These are phyloP conservation scores for Vulpes ferrilata DNA, from an alignment of 2,113 vertebrate genomes.

Conservation along the genomic window DNA sequence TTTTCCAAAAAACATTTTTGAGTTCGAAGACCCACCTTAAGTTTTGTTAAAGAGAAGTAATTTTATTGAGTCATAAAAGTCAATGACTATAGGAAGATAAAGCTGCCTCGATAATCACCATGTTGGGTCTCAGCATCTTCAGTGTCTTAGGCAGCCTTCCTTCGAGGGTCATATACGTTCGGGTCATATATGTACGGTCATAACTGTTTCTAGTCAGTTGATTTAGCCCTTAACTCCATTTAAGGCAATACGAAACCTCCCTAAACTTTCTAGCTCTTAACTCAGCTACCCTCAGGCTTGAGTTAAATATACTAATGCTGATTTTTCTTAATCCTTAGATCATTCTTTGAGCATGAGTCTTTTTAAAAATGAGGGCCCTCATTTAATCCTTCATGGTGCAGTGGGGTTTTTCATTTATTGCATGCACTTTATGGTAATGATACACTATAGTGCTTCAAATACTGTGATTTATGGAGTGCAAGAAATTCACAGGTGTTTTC, in stretches of 20 bases:
- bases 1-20: not conserved
- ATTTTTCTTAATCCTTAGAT: not conserved
- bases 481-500: conserved; percentile 62
- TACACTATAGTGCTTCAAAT: conserved; percentile 10
- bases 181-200: no score
- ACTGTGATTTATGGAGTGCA: not conserved
- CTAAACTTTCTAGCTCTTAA: not conserved
- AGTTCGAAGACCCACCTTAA: not conserved
- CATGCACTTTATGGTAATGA: not conserved
- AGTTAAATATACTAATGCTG: not conserved
- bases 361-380: not conserved
- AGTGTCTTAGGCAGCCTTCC: not conserved
- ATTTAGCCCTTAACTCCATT: not conserved
- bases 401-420: not conserved
- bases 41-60: not conserved
- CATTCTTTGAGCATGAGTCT: not conserved
- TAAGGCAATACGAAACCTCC: not conserved
- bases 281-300: not conserved
- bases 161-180: not conserved
- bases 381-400: not conserved
- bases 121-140: not conserved
- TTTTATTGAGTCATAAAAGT: not conserved
- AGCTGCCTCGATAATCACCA: not conserved
- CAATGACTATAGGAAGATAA: not conserved
- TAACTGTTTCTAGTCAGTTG: not conserved